Conservation (phyloP, 2,797 vertebrate species). For the Squalus acanthias region DNA sequence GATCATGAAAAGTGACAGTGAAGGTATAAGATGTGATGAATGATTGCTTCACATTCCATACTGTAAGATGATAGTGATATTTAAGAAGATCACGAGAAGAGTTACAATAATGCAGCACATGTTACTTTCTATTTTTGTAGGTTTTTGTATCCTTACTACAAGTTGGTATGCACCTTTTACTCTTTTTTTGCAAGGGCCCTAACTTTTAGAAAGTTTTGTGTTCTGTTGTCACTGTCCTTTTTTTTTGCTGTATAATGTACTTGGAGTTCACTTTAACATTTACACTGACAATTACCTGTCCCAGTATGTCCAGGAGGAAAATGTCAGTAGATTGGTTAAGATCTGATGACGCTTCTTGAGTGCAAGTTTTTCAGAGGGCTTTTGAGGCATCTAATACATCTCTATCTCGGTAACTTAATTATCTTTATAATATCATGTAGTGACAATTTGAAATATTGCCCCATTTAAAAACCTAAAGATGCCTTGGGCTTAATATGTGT, state of each 20-base stretch:
- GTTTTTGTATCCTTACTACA: background rate
- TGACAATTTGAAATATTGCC: background rate
- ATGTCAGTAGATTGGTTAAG: background rate
- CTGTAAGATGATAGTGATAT: slow-evolving; percentile 23
- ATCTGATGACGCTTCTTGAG: background rate
- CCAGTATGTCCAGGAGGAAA: background rate
- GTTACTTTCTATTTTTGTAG: background rate
- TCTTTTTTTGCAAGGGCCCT: background rate
- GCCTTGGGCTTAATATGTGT: background rate
- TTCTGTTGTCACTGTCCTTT: background rate
- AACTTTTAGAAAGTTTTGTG: background rate
- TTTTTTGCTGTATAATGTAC: background rate
- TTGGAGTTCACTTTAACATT: background rate
- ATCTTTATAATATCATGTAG: background rate
- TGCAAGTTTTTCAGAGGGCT: background rate
- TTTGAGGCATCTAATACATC: background rate
- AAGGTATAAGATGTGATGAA: slow-evolving; percentile 13
- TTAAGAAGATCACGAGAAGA: slow-evolving; percentile 5
- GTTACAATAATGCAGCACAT: background rate
- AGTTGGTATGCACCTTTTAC: background rate
- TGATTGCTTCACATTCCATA: background rate
- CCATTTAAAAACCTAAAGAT: background rate
- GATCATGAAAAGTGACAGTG: background rate
- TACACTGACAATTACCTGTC: background rate
- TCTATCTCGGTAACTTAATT: background rate